A percentile compares a stretch with the other conserved stretches of the same genome.
Conservation (phyloP, 2,888 invertebrate species). For the Ferrisia virgata region DNA sequence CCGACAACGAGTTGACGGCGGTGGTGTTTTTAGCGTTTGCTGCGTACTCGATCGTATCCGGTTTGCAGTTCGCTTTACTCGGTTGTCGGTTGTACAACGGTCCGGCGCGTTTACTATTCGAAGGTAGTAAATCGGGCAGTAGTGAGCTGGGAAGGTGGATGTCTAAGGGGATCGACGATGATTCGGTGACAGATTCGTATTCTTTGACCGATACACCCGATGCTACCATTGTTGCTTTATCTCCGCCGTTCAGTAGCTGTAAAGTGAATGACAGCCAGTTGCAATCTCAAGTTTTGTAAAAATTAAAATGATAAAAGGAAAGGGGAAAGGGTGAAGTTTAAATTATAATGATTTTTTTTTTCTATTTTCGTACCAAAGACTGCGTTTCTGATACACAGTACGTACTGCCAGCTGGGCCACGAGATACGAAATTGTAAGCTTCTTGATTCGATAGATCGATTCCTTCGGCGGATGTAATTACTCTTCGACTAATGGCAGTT, state of each 20-base stretch:
- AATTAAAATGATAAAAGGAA: not conserved
- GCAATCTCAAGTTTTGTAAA: not conserved
- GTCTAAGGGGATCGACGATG: not conserved
- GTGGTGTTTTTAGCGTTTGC: not conserved
- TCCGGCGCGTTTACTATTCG: conserved; percentile 4
- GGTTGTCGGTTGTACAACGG: conserved; percentile 30
- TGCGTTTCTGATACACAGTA: not conserved
- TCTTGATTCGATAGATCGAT: not conserved
- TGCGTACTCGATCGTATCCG: not conserved
- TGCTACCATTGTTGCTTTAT: not conserved
- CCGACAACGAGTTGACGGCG: not conserved
- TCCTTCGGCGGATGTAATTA: not conserved
- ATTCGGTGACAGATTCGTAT: conserved; percentile 3
- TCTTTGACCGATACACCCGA: not conserved
- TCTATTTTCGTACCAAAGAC: no score
- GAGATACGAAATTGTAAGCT: not conserved
- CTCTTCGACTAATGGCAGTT: not conserved
- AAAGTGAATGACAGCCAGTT: not conserved
- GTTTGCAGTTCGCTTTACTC: not conserved
- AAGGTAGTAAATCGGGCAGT: conserved; percentile 18
- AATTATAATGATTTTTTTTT: not conserved
- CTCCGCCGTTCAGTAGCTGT: conserved; percentile 1
- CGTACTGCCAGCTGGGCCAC: not conserved
- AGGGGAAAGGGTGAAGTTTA: not conserved
- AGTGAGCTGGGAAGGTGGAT: conserved; percentile 22